Evolutionary conservation across 2,888 invertebrate genomes (phyloP).

Genomic region (Tinea pellionella): DNA sequence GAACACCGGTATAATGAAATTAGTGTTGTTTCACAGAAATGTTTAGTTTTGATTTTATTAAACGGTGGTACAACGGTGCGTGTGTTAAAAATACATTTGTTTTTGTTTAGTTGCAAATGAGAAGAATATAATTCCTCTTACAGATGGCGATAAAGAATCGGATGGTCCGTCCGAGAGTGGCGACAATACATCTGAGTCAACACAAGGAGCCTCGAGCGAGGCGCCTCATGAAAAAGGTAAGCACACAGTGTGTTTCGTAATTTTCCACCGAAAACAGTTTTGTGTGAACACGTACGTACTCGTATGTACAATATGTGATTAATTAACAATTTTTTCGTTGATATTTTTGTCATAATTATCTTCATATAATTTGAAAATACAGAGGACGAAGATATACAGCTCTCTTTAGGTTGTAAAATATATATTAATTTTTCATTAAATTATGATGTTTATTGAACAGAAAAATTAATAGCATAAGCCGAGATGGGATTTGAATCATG

Average conservation of each 20-base stretch:
- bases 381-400: no score
- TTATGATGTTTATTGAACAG: no score
- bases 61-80: conserved; percentile 61
- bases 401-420: no score
- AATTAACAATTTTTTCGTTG: no score
- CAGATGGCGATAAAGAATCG: conserved; percentile 67
- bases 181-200: conserved; percentile 63
- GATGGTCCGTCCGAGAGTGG: conserved; percentile 64
- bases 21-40: conserved; percentile 40
- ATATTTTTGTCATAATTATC: no score
- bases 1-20: conserved; percentile 43
- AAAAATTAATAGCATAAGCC: no score
- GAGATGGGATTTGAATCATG: no score
- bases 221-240: conserved; percentile 64
- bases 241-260: not conserved
- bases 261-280: not conserved
- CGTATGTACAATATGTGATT: not conserved
- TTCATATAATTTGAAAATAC: no score
- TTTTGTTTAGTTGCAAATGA: not conserved
- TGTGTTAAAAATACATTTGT: conserved; percentile 17
- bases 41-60: conserved; percentile 61
- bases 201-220: conserved; percentile 53
- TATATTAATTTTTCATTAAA: no score
- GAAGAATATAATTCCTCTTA: not conserved
- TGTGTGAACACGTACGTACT: not conserved